Evolutionary conservation across 2,888 invertebrate genomes (phyloP), one percentile per base, ranked within the genome.

Genomic region (Agriopis aurantiaria): DNA sequence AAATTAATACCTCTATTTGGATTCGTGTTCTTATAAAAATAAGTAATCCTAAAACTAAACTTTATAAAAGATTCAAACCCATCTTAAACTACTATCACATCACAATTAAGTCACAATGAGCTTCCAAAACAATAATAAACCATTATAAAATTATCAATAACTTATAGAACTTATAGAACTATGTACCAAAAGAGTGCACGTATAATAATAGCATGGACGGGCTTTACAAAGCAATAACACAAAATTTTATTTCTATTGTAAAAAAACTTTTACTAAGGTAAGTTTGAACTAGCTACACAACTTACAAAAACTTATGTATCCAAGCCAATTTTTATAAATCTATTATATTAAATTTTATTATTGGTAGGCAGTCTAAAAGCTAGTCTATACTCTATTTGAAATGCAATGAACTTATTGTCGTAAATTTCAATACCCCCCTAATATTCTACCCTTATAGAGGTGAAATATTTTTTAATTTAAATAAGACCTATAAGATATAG

Each of bases 31-130:
- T 33, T n/a, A 49, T 49, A 49, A 8, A 43, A 10, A 43, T 43
- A 43, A 43, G 33, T n/a, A 43, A 57, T 57, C 10, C 17, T 17
- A 57, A 9, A 57, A 57, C 14, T 17, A 14, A 57, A 57, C 17
- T 43, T 41, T 57, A 14, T 53, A 43, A n/a, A 57, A 14, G n/a
- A 57, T 17, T 57, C 8, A 57, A 57, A 57, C 12, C 9, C 17
- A n/a, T 10, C 7, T 41, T 41, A 11, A 56, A 59, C 11, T 59
- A 46, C 12, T 33, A 49, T 33, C 14, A 14, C 40, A 60, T 60
- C 65, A 71, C 72, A 60, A 40, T 33, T 40, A 49, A 40, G 48
- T 60, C n/a, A 52, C 61, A 61, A 41, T 61, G 61, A 61, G 51
- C 51, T 41, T 60, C 40, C 10, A 60, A 60, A 40, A 48, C 4